These are phyloP conservation scores for Drosophila neotestacea DNA, from an alignment of 2,888 invertebrate genomes.

Conservation along the genomic window DNA sequence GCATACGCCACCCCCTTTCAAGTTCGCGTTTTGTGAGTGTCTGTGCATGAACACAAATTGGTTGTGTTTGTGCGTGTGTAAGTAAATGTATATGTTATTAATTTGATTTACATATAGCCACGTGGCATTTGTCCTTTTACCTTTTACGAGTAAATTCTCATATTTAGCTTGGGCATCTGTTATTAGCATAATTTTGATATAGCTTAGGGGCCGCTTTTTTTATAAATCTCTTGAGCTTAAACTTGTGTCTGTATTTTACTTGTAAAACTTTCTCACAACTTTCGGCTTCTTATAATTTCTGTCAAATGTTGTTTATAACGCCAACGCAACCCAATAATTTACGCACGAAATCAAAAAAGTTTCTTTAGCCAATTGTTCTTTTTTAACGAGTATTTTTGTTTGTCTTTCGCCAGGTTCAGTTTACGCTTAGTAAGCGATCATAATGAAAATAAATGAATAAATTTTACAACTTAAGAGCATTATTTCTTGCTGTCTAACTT, in stretches of 20 bases:
- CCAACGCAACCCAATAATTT: slow-evolving; percentile 50
- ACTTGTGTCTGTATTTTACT: slow-evolving; percentile 23
- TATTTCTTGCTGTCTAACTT: not conserved
- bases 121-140: slow-evolving; percentile 45
- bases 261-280: slow-evolving; percentile 32
- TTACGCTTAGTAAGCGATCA: slow-evolving; percentile 4
- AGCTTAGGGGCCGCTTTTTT: slow-evolving; percentile 40
- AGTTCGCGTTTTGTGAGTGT: slow-evolving; percentile 11
- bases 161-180: slow-evolving; percentile 10
- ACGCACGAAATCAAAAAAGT: slow-evolving; percentile 70
- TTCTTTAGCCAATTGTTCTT: slow-evolving; percentile 48
- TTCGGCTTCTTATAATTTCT: slow-evolving; percentile 53
- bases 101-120: slow-evolving; percentile 67
- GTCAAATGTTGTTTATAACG: slow-evolving; percentile 49
- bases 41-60: slow-evolving; percentile 24
- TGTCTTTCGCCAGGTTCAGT: slow-evolving; percentile 15
- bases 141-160: not conserved
- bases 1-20: slow-evolving; percentile 49
- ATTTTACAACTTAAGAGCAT: too few species aligned
- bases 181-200: slow-evolving; percentile 69
- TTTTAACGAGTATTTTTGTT: slow-evolving; percentile 15
- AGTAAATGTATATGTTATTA: slow-evolving; percentile 40
- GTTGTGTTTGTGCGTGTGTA: slow-evolving; percentile 24
- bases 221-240: slow-evolving; percentile 27
- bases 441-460: slow-evolving; percentile 53